Evolutionary conservation across 2,113 vertebrate species (phyloP).

Genomic region (Formicarius rufipectus): DNA sequence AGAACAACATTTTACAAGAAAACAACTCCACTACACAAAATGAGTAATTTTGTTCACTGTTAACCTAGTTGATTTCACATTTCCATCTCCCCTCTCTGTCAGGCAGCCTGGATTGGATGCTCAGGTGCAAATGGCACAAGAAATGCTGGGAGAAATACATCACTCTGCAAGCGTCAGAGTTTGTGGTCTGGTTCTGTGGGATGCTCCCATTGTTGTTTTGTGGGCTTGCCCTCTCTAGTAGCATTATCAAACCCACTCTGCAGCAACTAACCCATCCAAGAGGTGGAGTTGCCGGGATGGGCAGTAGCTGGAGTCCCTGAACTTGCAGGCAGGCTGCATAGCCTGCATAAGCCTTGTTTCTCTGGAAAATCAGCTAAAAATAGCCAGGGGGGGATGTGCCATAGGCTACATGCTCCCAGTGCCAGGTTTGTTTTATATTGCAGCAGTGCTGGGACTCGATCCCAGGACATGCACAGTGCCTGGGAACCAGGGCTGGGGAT

Average conservation of each 20-base stretch:
- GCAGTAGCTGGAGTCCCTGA: neutral
- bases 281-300: fast-evolving
- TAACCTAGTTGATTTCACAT: neutral
- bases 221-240: neutral
- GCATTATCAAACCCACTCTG: neutral
- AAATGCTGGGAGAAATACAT: neutral
- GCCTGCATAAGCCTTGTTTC: neutral
- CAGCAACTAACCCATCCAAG: neutral
- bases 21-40: neutral
- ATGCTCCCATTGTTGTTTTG: fast-evolving
- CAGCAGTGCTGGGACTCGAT: neutral
- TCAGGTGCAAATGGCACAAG: neutral
- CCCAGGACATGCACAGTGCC: neutral
- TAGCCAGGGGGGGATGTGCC: neutral
- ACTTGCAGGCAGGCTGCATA: neutral
- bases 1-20: neutral
- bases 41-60: fast-evolving
- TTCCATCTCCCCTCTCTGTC: neutral
- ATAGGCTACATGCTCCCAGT: neutral
- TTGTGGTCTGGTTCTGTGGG: neutral
- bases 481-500: neutral
- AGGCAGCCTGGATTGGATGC: neutral
- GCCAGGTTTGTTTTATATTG: slow-evolving; percentile 18
- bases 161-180: fast-evolving
- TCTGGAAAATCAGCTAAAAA: slow-evolving; percentile 50